Conservation (phyloP, 2,888 invertebrate genomes). For the Merodon equestris region DNA sequence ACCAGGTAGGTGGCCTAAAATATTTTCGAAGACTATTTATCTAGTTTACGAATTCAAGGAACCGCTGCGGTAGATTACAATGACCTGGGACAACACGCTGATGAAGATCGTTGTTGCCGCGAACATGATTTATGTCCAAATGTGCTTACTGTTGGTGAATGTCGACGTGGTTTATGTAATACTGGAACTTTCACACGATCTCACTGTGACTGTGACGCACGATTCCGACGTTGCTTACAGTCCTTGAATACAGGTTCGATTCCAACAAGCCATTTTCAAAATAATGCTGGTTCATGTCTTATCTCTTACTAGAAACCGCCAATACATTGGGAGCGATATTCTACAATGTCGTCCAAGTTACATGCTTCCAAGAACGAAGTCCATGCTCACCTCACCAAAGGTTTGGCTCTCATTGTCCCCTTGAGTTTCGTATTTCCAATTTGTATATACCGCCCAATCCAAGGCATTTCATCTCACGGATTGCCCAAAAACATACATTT, state of each 20-base stretch:
- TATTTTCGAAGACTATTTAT: background rate
- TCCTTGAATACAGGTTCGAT: conserved; percentile 80
- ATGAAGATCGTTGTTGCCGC: conserved; percentile 86
- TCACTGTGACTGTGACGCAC: conserved; percentile 87
- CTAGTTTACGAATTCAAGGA: conserved; percentile 74
- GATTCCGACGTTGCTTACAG: conserved; percentile 85
- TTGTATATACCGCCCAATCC: conserved; percentile 76
- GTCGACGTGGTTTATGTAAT: conserved; percentile 84
- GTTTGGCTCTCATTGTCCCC: conserved; percentile 78
- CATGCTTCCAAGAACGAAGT: conserved; percentile 84
- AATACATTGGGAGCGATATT: conserved; percentile 86
- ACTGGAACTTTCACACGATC: conserved; percentile 84
- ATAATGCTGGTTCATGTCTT: background rate
- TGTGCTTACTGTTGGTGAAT: conserved; percentile 82
- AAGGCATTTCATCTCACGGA: conserved; percentile 71
- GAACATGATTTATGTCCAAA: conserved; percentile 86
- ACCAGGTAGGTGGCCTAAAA: conserved; percentile 79
- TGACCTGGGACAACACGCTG: conserved; percentile 83
- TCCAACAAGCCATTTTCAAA: background rate
- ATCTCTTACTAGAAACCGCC: conserved; percentile 81
- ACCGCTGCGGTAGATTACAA: conserved; percentile 82
- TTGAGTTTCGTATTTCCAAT: conserved; percentile 74
- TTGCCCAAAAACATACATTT: conserved; percentile 73
- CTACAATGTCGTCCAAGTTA: conserved; percentile 87
- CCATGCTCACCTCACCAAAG: conserved; percentile 84